Conservation (phyloP, 37 sponge, comb jelly and placozoan genomes). For the Amphimedon queenslandica region DNA sequence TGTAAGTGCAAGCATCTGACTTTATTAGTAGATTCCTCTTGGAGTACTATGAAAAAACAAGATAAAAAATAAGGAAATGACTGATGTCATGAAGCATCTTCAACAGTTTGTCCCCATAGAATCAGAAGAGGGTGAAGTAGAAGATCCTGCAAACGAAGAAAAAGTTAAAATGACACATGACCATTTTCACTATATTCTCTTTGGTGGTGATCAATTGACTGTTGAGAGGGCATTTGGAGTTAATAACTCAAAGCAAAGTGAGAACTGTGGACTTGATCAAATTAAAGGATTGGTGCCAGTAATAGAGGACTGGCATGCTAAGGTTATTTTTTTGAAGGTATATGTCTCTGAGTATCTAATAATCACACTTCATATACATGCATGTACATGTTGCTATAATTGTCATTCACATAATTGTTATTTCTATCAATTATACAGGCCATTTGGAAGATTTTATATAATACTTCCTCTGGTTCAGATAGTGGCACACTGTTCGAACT, state of each 20-base stretch:
- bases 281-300: constrained; percentile 8
- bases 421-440: constrained; percentile 4
- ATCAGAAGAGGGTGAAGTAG: neutral
- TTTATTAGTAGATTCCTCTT: neutral
- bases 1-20: neutral
- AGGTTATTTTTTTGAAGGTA: constrained; percentile 26
- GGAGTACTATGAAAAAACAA: neutral
- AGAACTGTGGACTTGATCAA: too few relatives aligned
- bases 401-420: neutral
- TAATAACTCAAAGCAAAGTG: neutral
- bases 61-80: neutral
- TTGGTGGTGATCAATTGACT: constrained; percentile 31
- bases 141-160: too few relatives aligned
- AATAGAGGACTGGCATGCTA: neutral
- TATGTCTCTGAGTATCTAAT: too few relatives aligned
- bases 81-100: neutral
- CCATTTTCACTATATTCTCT: too few relatives aligned
- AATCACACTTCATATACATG: too few relatives aligned
- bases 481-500: constrained; percentile 28
- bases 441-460: constrained; percentile 18
- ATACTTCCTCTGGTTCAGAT: neutral
- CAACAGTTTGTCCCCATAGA: neutral
- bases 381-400: too few relatives aligned
- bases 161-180: too few relatives aligned
- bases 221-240: neutral